A percentile compares a stretch with the other conserved stretches of the same genome.
phyloP scores from a whole-genome alignment of 2,113 vertebrate species.

The Pogona vitticeps region DNA sequence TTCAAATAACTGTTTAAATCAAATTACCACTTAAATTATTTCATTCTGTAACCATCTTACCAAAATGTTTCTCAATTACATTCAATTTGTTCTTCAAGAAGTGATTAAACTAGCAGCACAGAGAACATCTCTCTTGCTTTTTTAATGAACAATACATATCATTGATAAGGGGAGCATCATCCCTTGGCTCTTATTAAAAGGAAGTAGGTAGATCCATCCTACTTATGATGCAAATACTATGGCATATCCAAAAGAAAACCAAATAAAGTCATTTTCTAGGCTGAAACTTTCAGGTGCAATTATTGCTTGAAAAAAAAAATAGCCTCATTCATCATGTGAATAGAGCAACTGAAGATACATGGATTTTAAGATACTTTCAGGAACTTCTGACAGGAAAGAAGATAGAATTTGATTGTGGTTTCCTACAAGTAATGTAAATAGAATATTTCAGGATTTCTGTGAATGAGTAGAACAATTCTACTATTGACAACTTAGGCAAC shows the following conservation, averaged over 20 bases:
- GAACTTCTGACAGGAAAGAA: background rate
- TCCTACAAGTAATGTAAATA: background rate
- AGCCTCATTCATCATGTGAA: background rate
- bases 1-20: background rate
- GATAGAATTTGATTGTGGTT: background rate
- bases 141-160: too few species aligned
- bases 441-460: background rate
- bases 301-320: background rate
- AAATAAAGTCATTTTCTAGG: background rate
- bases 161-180: too few species aligned
- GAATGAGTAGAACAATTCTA: background rate
- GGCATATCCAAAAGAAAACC: too few species aligned
- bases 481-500: too few species aligned
- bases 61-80: too few species aligned
- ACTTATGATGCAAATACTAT: too few species aligned
- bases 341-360: background rate
- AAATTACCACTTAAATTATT: background rate
- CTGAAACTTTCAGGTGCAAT: slow-evolving; percentile 1
- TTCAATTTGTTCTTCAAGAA: too few species aligned
- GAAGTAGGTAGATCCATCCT: too few species aligned
- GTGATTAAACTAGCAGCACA: too few species aligned
- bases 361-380: background rate
- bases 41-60: background rate
- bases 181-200: too few species aligned
- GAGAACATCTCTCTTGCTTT: too few species aligned